Evolutionary conservation across 2,113 vertebrate species (phyloP).

Genomic region (Macrotis lagotis): DNA sequence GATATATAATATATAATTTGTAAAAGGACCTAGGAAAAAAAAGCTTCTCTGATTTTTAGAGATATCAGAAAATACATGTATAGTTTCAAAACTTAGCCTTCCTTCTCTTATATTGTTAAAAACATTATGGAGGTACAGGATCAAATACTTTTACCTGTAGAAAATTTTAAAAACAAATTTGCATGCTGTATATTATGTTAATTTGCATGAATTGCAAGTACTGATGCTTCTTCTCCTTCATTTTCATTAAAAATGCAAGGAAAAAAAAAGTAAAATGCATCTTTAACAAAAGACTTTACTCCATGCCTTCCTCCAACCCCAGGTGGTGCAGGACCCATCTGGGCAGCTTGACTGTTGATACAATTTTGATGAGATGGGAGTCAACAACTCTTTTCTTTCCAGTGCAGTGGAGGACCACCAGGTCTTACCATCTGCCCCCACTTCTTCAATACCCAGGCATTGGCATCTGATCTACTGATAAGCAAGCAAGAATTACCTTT

Average conservation of each 20-base stretch:
- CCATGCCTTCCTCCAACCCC: background rate
- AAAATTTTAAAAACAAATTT: constrained; percentile 2
- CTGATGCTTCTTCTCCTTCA: background rate
- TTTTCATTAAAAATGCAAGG: background rate
- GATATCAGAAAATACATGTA: constrained; percentile 5
- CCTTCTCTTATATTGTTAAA: constrained; percentile 11
- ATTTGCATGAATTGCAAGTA: background rate
- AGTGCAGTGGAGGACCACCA: background rate
- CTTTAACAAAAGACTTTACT: background rate
- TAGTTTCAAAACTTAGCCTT: constrained; percentile 29
- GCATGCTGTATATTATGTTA: background rate
- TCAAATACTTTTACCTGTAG: constrained; percentile 2
- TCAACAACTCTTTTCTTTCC: background rate
- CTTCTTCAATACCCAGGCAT: background rate
- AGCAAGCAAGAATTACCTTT: background rate
- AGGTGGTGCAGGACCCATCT: background rate
- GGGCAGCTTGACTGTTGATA: background rate
- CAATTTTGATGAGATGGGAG: constrained; percentile 2
- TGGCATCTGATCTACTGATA: background rate
- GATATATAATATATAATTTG: constrained; percentile 48
- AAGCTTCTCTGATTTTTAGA: constrained; percentile 45
- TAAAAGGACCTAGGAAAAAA: constrained; percentile 30
- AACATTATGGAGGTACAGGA: constrained; percentile 6
- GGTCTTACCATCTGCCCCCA: background rate
- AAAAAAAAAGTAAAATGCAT: background rate